phyloP scores from a whole-genome alignment of 1,140 invertebrate genomes.

The Globodera ellingtonae region DNA sequence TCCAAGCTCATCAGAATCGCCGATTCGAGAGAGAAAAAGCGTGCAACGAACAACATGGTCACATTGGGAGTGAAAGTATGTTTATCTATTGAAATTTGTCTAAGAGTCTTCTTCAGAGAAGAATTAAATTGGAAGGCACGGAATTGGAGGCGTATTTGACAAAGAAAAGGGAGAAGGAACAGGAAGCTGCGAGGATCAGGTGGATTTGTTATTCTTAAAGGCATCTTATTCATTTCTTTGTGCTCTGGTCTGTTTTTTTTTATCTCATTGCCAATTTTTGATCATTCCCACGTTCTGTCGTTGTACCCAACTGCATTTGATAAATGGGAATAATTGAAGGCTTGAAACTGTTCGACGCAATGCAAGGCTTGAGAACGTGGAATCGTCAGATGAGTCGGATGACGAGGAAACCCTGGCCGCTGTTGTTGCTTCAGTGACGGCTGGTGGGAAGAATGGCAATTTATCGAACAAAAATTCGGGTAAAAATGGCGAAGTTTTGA shows the following conservation, averaged over 20 bases:
- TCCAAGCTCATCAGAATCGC: conserved; percentile 60
- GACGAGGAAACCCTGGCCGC: conserved; percentile 49
- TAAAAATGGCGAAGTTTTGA: neutral
- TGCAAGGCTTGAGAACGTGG: conserved; percentile 59
- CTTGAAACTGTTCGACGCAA: conserved; percentile 53
- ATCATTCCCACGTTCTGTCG: no score
- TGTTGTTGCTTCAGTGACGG: conserved; percentile 23
- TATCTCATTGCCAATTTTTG: no score
- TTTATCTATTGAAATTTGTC: neutral
- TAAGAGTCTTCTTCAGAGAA: conserved; percentile 33
- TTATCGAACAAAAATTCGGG: neutral
- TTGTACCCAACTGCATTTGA: neutral
- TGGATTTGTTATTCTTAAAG: conserved; percentile 6
- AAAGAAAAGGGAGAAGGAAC: conserved; percentile 67
- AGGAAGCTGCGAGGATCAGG: conserved; percentile 64
- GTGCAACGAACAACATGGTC: conserved; percentile 36
- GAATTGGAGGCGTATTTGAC: conserved; percentile 87
- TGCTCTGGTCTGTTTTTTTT: no score
- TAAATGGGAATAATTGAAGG: conserved; percentile 25
- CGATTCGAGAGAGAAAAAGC: conserved; percentile 48
- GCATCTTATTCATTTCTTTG: no score
- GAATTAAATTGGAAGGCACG: conserved; percentile 80
- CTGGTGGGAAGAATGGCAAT: conserved; percentile 22
- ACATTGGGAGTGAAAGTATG: conserved; percentile 54
- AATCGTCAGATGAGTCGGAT: conserved; percentile 63